Conservation (phyloP, 2,888 invertebrate species). For the Acleris cristana region DNA sequence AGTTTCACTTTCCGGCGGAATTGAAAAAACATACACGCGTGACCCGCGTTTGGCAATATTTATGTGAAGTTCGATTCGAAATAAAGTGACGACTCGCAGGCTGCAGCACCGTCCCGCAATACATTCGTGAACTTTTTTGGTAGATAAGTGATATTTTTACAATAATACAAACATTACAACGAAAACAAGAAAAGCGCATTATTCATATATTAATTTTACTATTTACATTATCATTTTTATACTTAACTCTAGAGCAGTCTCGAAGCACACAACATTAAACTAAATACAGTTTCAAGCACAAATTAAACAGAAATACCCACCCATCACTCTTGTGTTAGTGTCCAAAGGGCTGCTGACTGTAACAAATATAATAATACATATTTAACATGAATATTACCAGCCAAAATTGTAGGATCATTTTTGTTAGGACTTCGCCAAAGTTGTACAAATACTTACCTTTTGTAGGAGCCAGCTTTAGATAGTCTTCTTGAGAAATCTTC, state of each 20-base stretch:
- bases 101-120: not conserved
- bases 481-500: constrained; percentile 75
- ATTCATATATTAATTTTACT: no score
- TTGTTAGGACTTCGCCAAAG: constrained; percentile 14
- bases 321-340: constrained; percentile 57
- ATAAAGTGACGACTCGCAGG: not conserved
- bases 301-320: constrained; percentile 57
- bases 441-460: constrained; percentile 59
- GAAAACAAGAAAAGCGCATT: no score
- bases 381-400: constrained; percentile 9
- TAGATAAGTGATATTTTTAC: no score
- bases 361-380: constrained; percentile 47
- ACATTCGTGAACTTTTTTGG: not conserved
- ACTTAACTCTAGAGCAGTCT: no score
- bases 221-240: no score
- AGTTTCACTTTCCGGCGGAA: constrained; percentile 40
- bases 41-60: not conserved
- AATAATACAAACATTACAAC: not conserved
- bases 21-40: not conserved
- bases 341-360: constrained; percentile 60
- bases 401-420: not conserved
- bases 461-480: constrained; percentile 73
- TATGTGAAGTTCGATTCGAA: not conserved
- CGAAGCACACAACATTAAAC: no score
- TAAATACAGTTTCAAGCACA: not conserved